These are phyloP conservation scores for Apotomis betuletana DNA, from an alignment of 2,888 invertebrate genomes.

Conservation along the genomic window DNA sequence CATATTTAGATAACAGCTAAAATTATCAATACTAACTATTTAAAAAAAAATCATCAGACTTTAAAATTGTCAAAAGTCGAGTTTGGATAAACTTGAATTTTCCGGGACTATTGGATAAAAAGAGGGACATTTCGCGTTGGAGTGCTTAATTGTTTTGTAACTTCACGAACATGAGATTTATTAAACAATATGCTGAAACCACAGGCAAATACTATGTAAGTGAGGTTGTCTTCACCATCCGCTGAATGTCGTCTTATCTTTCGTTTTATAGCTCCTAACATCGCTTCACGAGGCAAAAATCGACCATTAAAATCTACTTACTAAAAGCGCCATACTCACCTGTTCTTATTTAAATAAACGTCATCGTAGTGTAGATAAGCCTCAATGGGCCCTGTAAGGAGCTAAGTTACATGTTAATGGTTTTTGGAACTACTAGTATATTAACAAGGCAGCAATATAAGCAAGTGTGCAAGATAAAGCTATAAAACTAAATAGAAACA, in stretches of 20 bases:
- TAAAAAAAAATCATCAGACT: too few relatives aligned
- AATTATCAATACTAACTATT: too few relatives aligned
- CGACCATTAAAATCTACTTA: slow-evolving; percentile 63
- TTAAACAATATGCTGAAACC: background rate
- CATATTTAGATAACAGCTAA: too few relatives aligned
- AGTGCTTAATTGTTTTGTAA: background rate
- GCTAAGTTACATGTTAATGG: background rate
- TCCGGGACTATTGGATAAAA: background rate
- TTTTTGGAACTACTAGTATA: background rate
- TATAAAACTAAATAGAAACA: background rate
- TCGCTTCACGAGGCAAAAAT: slow-evolving; percentile 61
- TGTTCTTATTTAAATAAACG: slow-evolving; percentile 46
- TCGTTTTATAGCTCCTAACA: slow-evolving; percentile 62
- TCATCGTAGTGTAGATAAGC: slow-evolving; percentile 4
- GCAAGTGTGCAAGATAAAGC: background rate
- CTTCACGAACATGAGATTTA: background rate
- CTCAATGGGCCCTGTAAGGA: background rate
- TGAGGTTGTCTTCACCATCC: slow-evolving; percentile 46
- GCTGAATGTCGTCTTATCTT: slow-evolving; percentile 62
- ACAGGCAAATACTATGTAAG: slow-evolving; percentile 15
- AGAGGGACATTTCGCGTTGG: background rate
- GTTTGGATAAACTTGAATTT: too few relatives aligned
- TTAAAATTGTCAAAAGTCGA: too few relatives aligned
- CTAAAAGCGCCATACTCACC: slow-evolving; percentile 54
- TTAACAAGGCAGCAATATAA: background rate